Evolutionary conservation across 2,797 vertebrate species (phyloP).

Genomic region (Onychomys leucogaster): DNA sequence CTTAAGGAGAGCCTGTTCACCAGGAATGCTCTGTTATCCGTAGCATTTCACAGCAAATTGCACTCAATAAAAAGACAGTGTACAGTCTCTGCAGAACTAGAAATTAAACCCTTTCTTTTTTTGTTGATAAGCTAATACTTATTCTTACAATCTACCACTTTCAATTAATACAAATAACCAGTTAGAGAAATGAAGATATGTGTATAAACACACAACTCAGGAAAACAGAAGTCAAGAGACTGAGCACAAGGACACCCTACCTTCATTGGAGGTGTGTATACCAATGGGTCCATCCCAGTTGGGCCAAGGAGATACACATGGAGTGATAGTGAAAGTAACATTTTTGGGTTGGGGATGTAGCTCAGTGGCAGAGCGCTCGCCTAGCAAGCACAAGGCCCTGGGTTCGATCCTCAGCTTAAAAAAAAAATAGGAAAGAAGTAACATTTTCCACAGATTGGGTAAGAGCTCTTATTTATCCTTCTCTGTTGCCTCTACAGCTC

Average conservation of each 20-base stretch:
- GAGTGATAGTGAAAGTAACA: background rate
- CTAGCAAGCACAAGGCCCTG: too few relatives aligned
- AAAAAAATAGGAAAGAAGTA: too few relatives aligned
- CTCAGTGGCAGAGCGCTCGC: too few relatives aligned
- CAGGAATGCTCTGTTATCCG: background rate
- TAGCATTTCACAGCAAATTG: background rate
- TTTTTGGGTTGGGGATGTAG: too few relatives aligned
- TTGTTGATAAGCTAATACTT: constrained; percentile 1
- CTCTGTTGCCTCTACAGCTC: background rate
- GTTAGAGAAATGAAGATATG: background rate
- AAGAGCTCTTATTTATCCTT: background rate
- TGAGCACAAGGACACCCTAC: background rate
- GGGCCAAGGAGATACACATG: background rate
- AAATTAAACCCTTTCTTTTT: background rate
- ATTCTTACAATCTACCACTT: background rate
- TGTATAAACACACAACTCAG: background rate
- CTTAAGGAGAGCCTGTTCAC: background rate
- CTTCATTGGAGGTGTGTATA: background rate
- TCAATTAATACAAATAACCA: background rate
- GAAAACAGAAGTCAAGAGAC: background rate
- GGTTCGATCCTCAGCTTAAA: too few relatives aligned
- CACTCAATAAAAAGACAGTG: background rate
- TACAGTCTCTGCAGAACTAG: background rate
- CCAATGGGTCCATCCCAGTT: background rate
- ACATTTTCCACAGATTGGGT: background rate